Base-by-base conservation (phyloP, 2,888 invertebrate species). In the Polydrusus pterygomalis region DNA sequence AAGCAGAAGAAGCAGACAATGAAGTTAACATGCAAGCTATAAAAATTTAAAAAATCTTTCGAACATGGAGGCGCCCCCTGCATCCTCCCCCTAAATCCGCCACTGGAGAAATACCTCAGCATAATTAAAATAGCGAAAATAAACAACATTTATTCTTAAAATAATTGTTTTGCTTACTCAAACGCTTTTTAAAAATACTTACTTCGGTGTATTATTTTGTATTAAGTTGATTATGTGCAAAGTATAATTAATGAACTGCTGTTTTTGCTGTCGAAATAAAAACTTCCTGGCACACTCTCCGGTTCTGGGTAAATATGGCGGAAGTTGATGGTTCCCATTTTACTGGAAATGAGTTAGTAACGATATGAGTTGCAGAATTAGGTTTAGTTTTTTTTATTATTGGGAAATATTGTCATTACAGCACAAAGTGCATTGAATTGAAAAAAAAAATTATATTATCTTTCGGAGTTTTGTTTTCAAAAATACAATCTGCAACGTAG, bases 221-320 rank as follows among this genome's bases (percentile, higher is more conserved):
- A 43, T 9, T 47, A 8, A n/a, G 47, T 1, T 17, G 6, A 0
- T 17, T 47, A 47, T 17, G n/a, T n/a, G 17, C 47, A 17, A 17
- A 47, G 17, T 47, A 45, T n/a, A 2, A 47, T 17, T 47, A 47
- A 47, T 17, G n/a, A n/a, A n/a, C n/a, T n/a, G 25, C 20, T 25
- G 10, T 54, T 54, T 25, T 54, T 30, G 3, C 25, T 54, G 30
- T 54, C 54, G 30, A 30, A 54, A n/a, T 54, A 54, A 54, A 13
- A 54, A 25, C 30, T 54, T 54, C 54, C 54, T 20, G 30, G 13
- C 30, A 34, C 34, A 9, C 5, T 2, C 34, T 54, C 1, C 6
- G 17, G 25, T 54, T 54, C 54, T 54, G 54, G 8, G 54, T 54
- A 54, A 54, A 7, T 30, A n/a, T 30, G n/a, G 25, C 54, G 54